A percentile compares a stretch with the other conserved stretches of the same genome.
Conservation (phyloP, 2,888 invertebrate genomes). For the Poecilobothrus nobilitatus region DNA sequence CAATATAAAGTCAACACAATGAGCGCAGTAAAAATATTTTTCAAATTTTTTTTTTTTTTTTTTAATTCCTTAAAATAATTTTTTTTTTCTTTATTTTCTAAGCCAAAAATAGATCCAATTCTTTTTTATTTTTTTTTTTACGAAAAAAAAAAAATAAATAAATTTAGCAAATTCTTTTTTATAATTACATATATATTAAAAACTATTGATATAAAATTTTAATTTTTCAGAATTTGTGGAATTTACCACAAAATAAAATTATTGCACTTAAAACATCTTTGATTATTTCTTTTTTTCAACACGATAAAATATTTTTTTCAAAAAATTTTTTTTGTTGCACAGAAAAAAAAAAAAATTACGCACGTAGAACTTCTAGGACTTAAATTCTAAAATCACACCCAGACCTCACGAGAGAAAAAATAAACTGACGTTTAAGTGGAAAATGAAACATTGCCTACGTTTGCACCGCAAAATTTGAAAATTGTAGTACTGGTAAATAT, state of each 20-base stretch:
- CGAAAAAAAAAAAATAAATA: neutral
- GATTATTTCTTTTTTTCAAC: neutral
- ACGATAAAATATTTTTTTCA: neutral
- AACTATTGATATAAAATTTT: neutral
- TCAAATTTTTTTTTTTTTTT: constrained; percentile 11
- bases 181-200: neutral
- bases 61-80: neutral
- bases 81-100: neutral
- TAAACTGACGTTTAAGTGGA: too few relatives aligned
- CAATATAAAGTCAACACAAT: neutral
- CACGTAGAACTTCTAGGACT: neutral
- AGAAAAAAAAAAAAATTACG: neutral
- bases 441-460: too few relatives aligned
- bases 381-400: too few relatives aligned
- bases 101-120: neutral
- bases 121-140: neutral
- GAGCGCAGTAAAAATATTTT: constrained; percentile 2
- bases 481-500: too few relatives aligned
- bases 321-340: neutral
- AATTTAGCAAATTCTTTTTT: neutral
- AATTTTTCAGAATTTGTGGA: neutral
- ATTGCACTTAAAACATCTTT: neutral
- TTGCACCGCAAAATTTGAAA: too few relatives aligned
- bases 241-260: neutral
- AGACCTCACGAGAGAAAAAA: too few relatives aligned